Evolutionary conservation across 2,797 vertebrate species (phyloP), one percentile per base, ranked within the genome.

Genomic region (Glossophaga mutica): DNA sequence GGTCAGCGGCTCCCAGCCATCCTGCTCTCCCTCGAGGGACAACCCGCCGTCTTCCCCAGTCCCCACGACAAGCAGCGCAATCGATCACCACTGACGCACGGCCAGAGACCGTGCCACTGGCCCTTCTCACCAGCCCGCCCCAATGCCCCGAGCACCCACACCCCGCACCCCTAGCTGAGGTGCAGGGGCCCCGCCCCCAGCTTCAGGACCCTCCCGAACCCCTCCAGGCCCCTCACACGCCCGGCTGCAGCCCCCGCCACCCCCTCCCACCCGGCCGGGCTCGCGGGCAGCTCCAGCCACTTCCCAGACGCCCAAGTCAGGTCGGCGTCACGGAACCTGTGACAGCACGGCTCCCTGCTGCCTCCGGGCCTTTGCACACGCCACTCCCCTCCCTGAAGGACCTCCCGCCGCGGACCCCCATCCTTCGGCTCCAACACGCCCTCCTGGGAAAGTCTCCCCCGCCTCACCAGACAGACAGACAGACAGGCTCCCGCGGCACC

Each of bases 81-180:
- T 24, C 4, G 15, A 29, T 2, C 71, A 9, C 34, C 29, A n/a
- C 9, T 3, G 44, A 48, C 55, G 52, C 9, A 9, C 4, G 18
- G 11, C 57, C 32, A 37, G 55, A 48, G 37, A 6, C 14, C 1
- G 77, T 9, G 4, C 9, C 71, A 29, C 22, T 8, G 32, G 26
- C 87, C 37, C 76, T 22, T 55, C 90, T 44, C 71, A 11, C 29
- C 6, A 3, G 24, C 29, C 34, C 0, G 14, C 34, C 44, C 74
- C 55, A 24, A 5, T 5, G 10, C 9, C 44, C 55, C 0, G 4
- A 0, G 46, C 1, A 1, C 42, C 52, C 52, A 5, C 3, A 7
- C 15, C 44, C 55, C 0, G 8, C 1, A 3, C 15, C 29, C 24
- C 26, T 44, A 19, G 71, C 42, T 26, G 15, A 74, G 42, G 71